Percentiles rank a stretch among this genome's conserved stretches.
Conservation (phyloP, 2,797 vertebrate genomes). For the Pseudochirops corinnae region DNA sequence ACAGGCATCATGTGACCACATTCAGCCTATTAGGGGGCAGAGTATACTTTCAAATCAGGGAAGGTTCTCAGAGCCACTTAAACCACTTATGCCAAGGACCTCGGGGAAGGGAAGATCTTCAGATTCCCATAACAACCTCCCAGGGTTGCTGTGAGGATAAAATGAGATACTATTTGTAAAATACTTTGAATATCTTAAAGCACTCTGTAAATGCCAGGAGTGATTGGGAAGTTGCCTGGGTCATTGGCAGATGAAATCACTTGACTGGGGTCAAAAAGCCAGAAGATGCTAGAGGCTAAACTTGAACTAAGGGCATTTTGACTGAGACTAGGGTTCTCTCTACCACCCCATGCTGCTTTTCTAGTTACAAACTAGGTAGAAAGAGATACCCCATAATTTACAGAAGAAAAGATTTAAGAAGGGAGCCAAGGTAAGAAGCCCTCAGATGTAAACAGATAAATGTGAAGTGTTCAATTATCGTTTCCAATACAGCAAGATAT, state of each 20-base stretch:
- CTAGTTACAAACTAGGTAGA: not conserved
- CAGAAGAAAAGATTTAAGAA: not conserved
- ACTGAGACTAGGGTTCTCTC: not conserved
- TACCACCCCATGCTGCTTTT: not conserved
- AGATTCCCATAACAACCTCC: not conserved
- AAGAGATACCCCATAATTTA: not conserved
- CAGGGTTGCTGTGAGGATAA: not conserved
- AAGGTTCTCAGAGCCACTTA: too few relatives aligned
- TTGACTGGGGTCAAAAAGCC: not conserved
- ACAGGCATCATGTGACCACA: too few relatives aligned
- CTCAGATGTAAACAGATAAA: not conserved
- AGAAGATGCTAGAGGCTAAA: not conserved
- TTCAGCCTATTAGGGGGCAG: too few relatives aligned
- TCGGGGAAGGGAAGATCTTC: too few relatives aligned
- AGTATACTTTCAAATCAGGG: too few relatives aligned
- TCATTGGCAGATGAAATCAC: not conserved
- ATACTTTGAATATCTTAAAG: not conserved
- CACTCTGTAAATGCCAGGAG: not conserved
- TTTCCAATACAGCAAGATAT: not conserved
- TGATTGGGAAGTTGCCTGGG: not conserved
- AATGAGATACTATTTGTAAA: not conserved
- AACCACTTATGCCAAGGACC: too few relatives aligned
- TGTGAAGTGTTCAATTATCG: not conserved
- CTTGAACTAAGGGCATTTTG: too few relatives aligned
- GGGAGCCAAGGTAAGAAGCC: not conserved